Conservation (phyloP, 1,140 invertebrate genomes). For the Caenorhabditis inopinata region DNA sequence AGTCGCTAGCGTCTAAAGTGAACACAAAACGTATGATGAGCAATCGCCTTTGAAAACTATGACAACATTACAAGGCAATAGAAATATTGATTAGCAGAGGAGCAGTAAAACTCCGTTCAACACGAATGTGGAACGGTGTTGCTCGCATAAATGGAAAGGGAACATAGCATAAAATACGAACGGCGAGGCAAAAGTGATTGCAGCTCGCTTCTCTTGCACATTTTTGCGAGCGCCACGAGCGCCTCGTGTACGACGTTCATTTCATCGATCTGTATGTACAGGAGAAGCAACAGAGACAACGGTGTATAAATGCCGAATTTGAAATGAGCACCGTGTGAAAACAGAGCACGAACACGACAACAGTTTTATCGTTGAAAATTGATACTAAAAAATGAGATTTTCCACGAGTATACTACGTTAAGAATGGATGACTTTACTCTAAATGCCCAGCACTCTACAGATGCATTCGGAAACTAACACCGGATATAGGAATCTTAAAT, state of each 20-base stretch:
- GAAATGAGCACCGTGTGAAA: not conserved
- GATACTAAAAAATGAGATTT: too few species aligned
- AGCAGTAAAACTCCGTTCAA: not conserved
- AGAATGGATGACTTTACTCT: too few species aligned
- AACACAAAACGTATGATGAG: too few species aligned
- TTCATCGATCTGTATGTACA: not conserved
- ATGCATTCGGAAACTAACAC: too few species aligned
- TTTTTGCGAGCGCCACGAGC: not conserved
- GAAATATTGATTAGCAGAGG: not conserved
- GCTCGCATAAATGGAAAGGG: constrained; percentile 15
- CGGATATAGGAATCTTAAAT: too few species aligned
- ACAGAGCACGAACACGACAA: not conserved
- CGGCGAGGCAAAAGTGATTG: not conserved
- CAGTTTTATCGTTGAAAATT: not conserved
- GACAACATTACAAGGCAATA: too few species aligned
- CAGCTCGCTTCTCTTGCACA: not conserved
- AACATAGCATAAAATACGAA: not conserved
- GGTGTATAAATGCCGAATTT: not conserved
- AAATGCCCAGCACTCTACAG: too few species aligned
- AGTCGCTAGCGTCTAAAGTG: too few species aligned
- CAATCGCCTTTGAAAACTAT: too few species aligned
- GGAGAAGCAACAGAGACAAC: not conserved
- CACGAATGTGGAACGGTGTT: not conserved
- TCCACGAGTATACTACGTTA: too few species aligned
- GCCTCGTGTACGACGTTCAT: too few species aligned